Percentiles rank a stretch among this genome's conserved stretches.
Evolutionary conservation across 2,113 vertebrate species (phyloP).

Genomic region (Nibea albiflora): DNA sequence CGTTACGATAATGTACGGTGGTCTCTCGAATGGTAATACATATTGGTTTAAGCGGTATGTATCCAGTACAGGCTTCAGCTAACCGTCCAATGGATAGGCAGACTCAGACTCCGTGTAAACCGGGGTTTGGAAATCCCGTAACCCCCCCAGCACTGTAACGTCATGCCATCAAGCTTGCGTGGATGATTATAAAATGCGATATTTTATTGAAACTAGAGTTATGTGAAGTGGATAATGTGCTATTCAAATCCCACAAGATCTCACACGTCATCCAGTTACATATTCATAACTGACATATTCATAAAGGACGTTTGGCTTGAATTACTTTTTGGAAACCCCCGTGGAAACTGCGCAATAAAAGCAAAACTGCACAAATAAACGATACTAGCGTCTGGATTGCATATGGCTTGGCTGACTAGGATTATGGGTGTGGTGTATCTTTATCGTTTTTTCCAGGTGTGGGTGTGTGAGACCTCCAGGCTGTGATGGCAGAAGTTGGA

Average conservation of each 20-base stretch:
- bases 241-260: neutral
- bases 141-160: neutral
- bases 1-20: too few species aligned
- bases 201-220: neutral
- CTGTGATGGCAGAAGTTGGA: slow-evolving; percentile 60
- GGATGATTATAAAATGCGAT: too few species aligned
- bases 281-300: neutral
- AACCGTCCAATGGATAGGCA: neutral
- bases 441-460: neutral
- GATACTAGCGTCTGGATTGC: too few species aligned
- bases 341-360: too few species aligned
- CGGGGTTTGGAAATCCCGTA: neutral
- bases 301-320: neutral
- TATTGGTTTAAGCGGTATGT: neutral
- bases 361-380: neutral
- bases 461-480: neutral
- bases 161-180: neutral
- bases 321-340: neutral
- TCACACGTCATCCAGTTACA: neutral
- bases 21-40: too few species aligned
- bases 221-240: neutral
- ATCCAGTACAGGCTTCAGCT: neutral
- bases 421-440: neutral
- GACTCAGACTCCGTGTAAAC: neutral
- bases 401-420: too few species aligned